Evolutionary conservation across 2,113 vertebrate species (phyloP).

Genomic region (Podocnemis expansa): DNA sequence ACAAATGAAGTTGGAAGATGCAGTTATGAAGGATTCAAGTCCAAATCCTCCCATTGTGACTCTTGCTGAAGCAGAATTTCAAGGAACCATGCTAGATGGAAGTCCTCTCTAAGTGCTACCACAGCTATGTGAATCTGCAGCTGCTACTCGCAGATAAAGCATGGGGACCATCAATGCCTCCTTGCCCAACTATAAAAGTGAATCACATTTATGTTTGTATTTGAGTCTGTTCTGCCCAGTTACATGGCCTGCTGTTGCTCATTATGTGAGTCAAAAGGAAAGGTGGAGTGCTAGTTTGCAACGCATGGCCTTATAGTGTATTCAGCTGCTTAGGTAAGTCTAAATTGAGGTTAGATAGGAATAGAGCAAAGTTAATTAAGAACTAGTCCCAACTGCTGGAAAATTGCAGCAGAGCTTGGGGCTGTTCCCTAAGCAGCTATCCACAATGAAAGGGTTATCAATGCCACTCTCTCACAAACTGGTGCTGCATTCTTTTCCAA

Average conservation of each 20-base stretch:
- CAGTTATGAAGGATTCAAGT: background rate
- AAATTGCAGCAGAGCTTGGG: background rate
- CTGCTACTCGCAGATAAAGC: background rate
- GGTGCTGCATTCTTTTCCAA: background rate
- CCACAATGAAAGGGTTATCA: background rate
- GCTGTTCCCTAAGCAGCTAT: background rate
- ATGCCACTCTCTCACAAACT: accelerated
- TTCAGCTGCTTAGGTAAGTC: constrained; percentile 9
- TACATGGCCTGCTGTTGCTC: background rate
- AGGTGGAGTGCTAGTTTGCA: background rate
- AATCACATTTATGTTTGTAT: background rate
- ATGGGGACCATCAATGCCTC: background rate
- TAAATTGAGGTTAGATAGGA: constrained; percentile 3
- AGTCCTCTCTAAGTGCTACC: background rate
- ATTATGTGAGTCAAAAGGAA: background rate
- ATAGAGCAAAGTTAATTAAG: background rate
- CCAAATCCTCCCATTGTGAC: background rate
- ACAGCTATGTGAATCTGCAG: background rate
- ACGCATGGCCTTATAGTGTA: background rate
- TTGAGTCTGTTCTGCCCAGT: background rate
- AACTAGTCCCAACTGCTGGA: background rate
- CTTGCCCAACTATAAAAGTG: background rate
- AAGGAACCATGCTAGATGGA: background rate
- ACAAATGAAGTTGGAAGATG: background rate
- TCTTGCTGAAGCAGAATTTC: background rate